Base-by-base conservation (phyloP, 2,113 vertebrate genomes). In the Engystomops pustulosus region DNA sequence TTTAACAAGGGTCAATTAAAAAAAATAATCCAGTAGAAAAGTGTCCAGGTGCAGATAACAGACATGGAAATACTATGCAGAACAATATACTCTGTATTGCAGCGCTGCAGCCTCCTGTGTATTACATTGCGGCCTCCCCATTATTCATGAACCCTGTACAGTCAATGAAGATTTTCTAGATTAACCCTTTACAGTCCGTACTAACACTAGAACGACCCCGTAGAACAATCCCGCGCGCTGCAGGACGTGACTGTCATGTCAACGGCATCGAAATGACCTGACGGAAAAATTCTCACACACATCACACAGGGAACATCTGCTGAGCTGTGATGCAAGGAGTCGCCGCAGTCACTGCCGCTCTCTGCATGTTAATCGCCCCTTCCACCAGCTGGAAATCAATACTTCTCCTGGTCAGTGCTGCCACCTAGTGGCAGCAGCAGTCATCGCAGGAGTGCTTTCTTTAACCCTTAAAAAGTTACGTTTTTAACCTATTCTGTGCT, bases 331-430 rank as follows among this genome's bases (percentile, higher is more conserved):
- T n/a, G 62, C 27, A n/a, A n/a, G n/a, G n/a, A n/a, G n/a, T n/a
- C n/a, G 27, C 34, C 15, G 1, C 6, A 27, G n/a, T 32, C 41
- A 55, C 65, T 81, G 79, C 79, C 51, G 62, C 20, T 20, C 36
- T 49, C 30, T 69, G 79, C 27, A 36, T 69, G 53, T 76, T 76
- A 76, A 76, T 76, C 55, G 49, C 12, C 32, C 2, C 11, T 23
- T 58, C 32, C 12, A 14, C 75, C 45, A 70, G 65, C 65, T 36
- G 65, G 62, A 53, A 79, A 32, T 25, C 45, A 18, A 2, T 51
- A 27, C 4, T 86, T 80, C 53, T 70, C 7, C 14, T 71, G 38
- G 6, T 70, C 30, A 49, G 60, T 47, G 1, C 65, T 84, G 25
- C 75, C 89, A 86, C 67, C 86, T 72, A 78, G 80, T 87, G 86